Base-by-base conservation (phyloP, 2,888 invertebrate species). In the Habrosyne pyritoides region DNA sequence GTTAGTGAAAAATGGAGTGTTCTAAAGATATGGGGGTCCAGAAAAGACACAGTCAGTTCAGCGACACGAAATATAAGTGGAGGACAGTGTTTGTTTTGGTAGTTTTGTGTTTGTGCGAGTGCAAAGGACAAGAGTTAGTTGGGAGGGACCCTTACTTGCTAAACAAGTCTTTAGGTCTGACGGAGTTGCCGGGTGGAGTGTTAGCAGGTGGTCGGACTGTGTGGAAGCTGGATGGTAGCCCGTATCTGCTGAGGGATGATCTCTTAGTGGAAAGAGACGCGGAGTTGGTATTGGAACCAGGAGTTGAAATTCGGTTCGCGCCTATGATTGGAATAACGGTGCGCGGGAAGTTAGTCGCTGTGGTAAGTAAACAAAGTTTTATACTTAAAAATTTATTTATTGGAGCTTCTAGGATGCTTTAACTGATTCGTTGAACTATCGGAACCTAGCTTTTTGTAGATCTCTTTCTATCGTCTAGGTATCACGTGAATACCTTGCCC, bases 291-390 rank as follows among this genome's bases (percentile, higher is more conserved):
- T 95, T 99, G 57, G 98, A 98, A 81, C 95, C 98, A 12, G 99
- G 99, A 24, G 98, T 98, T 0, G 96, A 96, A 75, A 91, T 99
- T 54, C 94, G 96, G 70, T 98, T 99, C 86, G 96, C 97, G 5
- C 97, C 99, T 2, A 98, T 98, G 91, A 95, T 97, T 72, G 99
- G 99, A 63, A 95, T 99, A 79, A 98, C 98, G 26, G 96, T 99
- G 49, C 95, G 97, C 76, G 99, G 99, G 70, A 95, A 96, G 66
- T 93, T 99, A 28, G 94, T 95, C 58, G 99, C 99, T 55, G 94
- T 97, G 94, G 99, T 99, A 93, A 95, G 95, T 94, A 57, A 48
- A 47, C n/a, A n/a, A 47, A 21, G 7, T 28, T 24, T 14, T 36
- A 5, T 42, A 12, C 12, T 2, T 42, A 42, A 24, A 24, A 24